These are phyloP conservation scores for Eugnorisma glareosa DNA, from an alignment of 2,888 invertebrate genomes.

Conservation along the genomic window DNA sequence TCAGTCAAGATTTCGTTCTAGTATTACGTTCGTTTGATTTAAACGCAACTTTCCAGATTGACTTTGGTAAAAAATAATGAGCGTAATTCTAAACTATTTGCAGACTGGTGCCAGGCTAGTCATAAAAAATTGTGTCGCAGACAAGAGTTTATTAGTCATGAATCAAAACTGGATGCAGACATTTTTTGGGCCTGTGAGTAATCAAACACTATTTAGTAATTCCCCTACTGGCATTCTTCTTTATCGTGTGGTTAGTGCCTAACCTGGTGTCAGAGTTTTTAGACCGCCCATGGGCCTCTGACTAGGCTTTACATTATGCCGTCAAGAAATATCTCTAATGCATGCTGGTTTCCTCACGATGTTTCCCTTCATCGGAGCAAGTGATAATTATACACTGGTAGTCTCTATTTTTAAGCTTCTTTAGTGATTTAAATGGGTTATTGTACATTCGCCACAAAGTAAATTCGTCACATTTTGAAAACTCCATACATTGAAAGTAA, in stretches of 20 bases:
- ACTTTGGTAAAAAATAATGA: background rate
- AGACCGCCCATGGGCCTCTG: no score
- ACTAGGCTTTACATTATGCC: no score
- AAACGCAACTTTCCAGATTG: background rate
- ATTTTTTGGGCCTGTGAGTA: slow-evolving; percentile 86
- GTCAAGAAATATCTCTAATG: no score
- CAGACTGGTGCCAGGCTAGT: slow-evolving; percentile 83
- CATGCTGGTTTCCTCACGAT: no score
- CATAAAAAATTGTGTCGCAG: slow-evolving; percentile 85
- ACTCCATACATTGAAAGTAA: no score
- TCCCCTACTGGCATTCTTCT: background rate
- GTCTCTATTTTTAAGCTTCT: background rate
- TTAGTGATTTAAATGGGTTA: no score
- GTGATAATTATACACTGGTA: no score
- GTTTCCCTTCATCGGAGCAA: no score
- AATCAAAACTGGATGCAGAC: slow-evolving; percentile 88
- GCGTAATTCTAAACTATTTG: slow-evolving; percentile 59
- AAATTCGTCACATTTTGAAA: no score
- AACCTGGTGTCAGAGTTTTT: no score
- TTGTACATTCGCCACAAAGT: no score
- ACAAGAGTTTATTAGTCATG: slow-evolving; percentile 85
- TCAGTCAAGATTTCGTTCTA: background rate
- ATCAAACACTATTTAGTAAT: background rate
- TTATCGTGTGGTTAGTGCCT: no score
- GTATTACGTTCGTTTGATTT: background rate